Conservation (phyloP, 2,888 invertebrate species). For the Pheosia tremula region DNA sequence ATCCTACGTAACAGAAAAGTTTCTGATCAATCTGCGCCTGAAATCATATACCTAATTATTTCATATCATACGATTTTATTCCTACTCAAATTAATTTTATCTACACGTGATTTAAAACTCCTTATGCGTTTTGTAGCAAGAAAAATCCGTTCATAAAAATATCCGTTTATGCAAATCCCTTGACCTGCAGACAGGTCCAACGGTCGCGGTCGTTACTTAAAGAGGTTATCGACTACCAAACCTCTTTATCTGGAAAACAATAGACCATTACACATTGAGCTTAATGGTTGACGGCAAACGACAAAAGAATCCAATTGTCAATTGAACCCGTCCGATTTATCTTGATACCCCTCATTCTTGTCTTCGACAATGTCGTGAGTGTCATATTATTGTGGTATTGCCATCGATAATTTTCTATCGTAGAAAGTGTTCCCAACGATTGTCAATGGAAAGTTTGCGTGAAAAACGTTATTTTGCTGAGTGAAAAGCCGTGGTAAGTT, state of each 20-base stretch:
- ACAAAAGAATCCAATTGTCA: constrained; percentile 62
- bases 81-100: not conserved
- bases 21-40: no score
- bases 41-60: no score
- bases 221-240: constrained; percentile 37
- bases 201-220: constrained; percentile 25
- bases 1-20: no score
- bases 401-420: constrained; percentile 50
- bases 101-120: not conserved
- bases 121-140: not conserved
- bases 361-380: constrained; percentile 19
- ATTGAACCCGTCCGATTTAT: constrained; percentile 35
- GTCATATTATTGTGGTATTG: constrained; percentile 31
- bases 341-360: constrained; percentile 17
- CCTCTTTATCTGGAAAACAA: constrained; percentile 47
- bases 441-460: constrained; percentile 50
- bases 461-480: constrained; percentile 64
- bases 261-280: constrained; percentile 51
- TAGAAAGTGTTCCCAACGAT: constrained; percentile 70
- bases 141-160: not conserved
- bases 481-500: constrained; percentile 57
- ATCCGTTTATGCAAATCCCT: constrained; percentile 2
- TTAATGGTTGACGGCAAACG: constrained; percentile 45
- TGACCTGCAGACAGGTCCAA: constrained; percentile 4
- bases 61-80: not conserved